Evolutionary conservation across 1,140 invertebrate genomes (phyloP).

Genomic region (Oscheius sp.): DNA sequence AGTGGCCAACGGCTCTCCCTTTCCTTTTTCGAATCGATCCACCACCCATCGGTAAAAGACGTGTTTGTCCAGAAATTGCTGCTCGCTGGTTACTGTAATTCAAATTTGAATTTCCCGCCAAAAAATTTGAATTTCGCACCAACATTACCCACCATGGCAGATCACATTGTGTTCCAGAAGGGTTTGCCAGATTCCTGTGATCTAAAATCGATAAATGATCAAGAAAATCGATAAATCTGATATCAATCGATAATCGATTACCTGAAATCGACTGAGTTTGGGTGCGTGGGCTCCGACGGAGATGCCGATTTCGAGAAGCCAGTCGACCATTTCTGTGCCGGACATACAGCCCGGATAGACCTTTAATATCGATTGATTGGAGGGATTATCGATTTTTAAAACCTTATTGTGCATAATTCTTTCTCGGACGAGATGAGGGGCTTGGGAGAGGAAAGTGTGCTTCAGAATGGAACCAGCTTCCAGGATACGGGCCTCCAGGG

Average conservation of each 20-base stretch:
- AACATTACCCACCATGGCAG: slow-evolving; percentile 69
- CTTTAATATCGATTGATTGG: slow-evolving; percentile 37
- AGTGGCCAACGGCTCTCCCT: slow-evolving; percentile 2
- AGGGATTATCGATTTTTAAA: background rate
- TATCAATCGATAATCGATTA: background rate
- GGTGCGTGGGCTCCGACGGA: slow-evolving; percentile 22
- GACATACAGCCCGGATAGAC: slow-evolving; percentile 66
- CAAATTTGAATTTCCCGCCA: background rate
- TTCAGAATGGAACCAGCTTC: slow-evolving; percentile 45
- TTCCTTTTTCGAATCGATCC: slow-evolving; percentile 27
- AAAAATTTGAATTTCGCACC: background rate
- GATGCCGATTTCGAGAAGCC: slow-evolving; percentile 65
- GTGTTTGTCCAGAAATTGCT: slow-evolving; percentile 80
- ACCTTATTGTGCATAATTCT: slow-evolving; percentile 40
- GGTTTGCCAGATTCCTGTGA: slow-evolving; percentile 79
- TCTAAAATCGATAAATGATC: slow-evolving; percentile 68
- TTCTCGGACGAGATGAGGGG: slow-evolving; percentile 44
- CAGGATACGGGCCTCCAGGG: slow-evolving; percentile 41
- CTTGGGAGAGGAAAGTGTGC: slow-evolving; percentile 37
- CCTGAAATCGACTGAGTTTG: background rate
- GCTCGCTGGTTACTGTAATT: slow-evolving; percentile 72
- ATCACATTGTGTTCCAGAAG: slow-evolving; percentile 79
- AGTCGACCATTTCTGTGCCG: slow-evolving; percentile 75
- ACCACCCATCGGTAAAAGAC: slow-evolving; percentile 75
- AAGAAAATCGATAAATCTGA: slow-evolving; percentile 1